These are phyloP conservation scores for Pachyramphus minor DNA, from an alignment of 2,113 vertebrate species.

Conservation along the genomic window DNA sequence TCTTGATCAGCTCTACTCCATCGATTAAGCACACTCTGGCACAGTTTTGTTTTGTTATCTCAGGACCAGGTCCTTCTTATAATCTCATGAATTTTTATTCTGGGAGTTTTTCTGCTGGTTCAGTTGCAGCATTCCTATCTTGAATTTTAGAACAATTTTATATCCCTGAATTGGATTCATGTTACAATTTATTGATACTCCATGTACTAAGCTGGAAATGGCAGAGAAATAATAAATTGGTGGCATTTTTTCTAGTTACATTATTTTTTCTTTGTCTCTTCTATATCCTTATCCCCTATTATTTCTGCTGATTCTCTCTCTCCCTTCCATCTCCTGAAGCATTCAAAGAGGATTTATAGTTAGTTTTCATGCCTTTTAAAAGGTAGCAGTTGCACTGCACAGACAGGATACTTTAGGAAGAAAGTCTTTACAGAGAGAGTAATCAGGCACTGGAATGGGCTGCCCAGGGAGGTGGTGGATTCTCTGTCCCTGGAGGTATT, in stretches of 20 bases:
- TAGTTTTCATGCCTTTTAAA: not conserved
- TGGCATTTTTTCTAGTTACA: not conserved
- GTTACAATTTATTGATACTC: not conserved
- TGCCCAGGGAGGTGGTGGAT: too few species aligned
- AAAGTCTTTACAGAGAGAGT: too few species aligned
- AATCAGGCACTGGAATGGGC: too few species aligned
- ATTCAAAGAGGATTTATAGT: not conserved
- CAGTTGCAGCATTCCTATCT: not conserved
- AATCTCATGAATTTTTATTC: not conserved
- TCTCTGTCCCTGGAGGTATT: too few species aligned
- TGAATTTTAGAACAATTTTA: not conserved
- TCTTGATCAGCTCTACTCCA: not conserved
- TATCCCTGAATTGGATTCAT: not conserved
- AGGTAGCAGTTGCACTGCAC: not conserved
- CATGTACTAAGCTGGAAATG: not conserved
- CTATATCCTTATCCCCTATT: not conserved
- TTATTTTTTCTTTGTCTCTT: not conserved
- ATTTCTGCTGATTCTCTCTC: not conserved
- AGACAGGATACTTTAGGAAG: not conserved
- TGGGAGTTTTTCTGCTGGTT: not conserved
- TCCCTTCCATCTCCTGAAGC: not conserved
- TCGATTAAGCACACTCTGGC: not conserved
- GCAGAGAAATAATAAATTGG: not conserved
- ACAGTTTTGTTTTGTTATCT: not conserved
- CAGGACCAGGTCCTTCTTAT: not conserved